Base-by-base conservation (phyloP, 2,888 invertebrate genomes). In the Holacanthella duospinosa region DNA sequence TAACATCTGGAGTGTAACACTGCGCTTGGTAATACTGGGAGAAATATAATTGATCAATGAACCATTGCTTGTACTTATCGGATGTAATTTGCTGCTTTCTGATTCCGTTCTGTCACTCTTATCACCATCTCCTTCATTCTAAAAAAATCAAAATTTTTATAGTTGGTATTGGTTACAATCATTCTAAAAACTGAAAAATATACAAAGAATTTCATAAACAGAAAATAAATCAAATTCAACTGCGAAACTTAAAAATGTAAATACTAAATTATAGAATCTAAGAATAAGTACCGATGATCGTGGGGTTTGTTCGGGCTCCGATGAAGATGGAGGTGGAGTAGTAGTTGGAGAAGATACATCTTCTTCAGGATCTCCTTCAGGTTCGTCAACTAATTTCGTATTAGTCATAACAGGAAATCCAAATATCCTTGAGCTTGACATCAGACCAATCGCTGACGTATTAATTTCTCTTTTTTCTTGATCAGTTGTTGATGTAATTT, bases 1-100 rank as follows among this genome's bases (percentile, higher is more conserved):
- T 56, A 93, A 80, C 84, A 90, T 93, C 77, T 88, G 88, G 67
- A 93, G 79, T 12, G 92, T 92, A 21, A 93, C 87, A 66, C 86
- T 77, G 55, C 78, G 71, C 27, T 77, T 78, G 16, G 74, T 72
- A 59, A 68, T 64, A 29, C 64, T 85, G 73, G 84, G 80, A 1
- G 83, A 83, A 21, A 84, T 80, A 74, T 73, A 68, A 55, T 68
- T 70, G 27, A 66, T 48, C 43, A 68, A 54, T 55, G 69, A 66
- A 57, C 71, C 71, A 60, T 71, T 71, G 24, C 55, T 63, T 4
- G 65, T 64, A 26, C 62, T 65, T 65, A 24, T 66, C 62, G 43
- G 65, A 64, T 24, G 63, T 64, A 21, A 56, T 63, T 36, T 64
- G 63, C 27, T 67, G 57, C 66, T 67, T 56, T 66, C 64, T 2